These are phyloP conservation scores for Anoplophora glabripennis DNA, from an alignment of 1,140 invertebrate species.

Conservation along the genomic window DNA sequence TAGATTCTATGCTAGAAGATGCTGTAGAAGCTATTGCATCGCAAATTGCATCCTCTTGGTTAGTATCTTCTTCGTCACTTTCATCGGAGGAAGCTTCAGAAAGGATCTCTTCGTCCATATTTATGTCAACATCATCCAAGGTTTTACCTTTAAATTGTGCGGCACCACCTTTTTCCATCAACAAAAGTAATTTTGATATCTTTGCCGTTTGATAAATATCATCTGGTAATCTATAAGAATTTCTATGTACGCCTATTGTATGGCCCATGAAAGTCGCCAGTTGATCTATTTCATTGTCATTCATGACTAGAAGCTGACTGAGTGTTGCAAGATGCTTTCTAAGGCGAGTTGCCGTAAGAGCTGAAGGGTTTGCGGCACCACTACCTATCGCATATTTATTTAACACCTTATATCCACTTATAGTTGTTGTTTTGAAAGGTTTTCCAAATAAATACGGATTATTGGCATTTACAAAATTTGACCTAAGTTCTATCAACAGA, in stretches of 20 bases:
- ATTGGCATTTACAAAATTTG: constrained; percentile 26
- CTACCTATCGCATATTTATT: constrained; percentile 32
- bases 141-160: constrained; percentile 39
- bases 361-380: constrained; percentile 38
- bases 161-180: constrained; percentile 34
- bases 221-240: constrained; percentile 25
- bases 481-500: constrained; percentile 19
- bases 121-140: constrained; percentile 44
- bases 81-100: constrained; percentile 1
- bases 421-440: constrained; percentile 18
- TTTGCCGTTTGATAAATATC: constrained; percentile 25
- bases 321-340: constrained; percentile 31
- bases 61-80: background rate
- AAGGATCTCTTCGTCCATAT: constrained; percentile 34
- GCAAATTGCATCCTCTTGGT: background rate
- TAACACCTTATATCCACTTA: constrained; percentile 40
- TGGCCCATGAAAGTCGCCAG: constrained; percentile 43
- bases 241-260: constrained; percentile 22
- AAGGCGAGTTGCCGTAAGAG: constrained; percentile 34
- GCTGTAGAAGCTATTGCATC: background rate
- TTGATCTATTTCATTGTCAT: constrained; percentile 42
- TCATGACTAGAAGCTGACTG: constrained; percentile 45
- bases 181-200: constrained; percentile 21
- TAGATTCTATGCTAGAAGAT: too few species aligned
- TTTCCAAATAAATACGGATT: constrained; percentile 39